A percentile compares a stretch with the other conserved stretches of the same genome.
Conservation (phyloP, 2,888 invertebrate species). For the Nemotelus pantherinus region DNA sequence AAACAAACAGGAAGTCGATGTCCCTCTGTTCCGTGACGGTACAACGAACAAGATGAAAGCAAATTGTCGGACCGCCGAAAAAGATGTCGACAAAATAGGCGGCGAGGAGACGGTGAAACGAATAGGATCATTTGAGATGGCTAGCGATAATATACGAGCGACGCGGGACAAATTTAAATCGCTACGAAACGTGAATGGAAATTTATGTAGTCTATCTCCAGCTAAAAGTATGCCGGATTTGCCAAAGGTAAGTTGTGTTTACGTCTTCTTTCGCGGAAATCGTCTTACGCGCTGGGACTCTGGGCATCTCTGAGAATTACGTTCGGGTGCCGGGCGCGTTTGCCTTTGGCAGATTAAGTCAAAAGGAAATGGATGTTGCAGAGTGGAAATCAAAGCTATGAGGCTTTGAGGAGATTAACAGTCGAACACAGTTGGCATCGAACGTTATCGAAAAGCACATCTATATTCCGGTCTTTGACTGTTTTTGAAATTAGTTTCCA, state of each 20-base stretch:
- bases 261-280: not conserved
- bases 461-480: no score
- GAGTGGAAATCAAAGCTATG: no score
- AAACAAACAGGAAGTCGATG: not conserved
- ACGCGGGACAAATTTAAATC: conserved; percentile 42
- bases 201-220: conserved; percentile 46
- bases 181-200: conserved; percentile 39
- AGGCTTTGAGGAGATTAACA: no score
- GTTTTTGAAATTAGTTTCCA: no score
- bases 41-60: conserved; percentile 7
- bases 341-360: no score
- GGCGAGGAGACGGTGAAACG: conserved; percentile 28
- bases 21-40: conserved; percentile 10
- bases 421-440: no score
- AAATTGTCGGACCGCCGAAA: not conserved
- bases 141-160: conserved; percentile 38
- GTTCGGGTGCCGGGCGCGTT: no score
- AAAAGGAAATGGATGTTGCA: no score
- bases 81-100: not conserved
- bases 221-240: conserved; percentile 53
- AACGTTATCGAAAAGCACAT: no score
- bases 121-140: conserved; percentile 40
- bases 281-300: no score
- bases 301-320: no score
- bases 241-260: conserved; percentile 52